Percentiles rank a stretch among this genome's conserved stretches.
These are phyloP conservation scores for Plutella xylostella DNA, from an alignment of 2,888 invertebrate species.

Conservation along the genomic window DNA sequence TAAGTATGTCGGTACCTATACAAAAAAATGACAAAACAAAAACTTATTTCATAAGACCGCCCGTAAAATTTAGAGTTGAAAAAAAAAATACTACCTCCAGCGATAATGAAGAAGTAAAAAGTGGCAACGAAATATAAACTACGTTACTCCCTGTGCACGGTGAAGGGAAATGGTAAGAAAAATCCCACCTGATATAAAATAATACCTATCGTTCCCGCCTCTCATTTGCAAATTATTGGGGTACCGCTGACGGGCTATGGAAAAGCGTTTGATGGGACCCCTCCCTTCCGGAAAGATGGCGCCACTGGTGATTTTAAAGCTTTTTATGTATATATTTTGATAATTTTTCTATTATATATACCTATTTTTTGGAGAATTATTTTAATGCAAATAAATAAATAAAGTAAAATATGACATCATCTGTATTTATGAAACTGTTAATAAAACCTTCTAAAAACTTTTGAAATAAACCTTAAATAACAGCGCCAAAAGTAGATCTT, in stretches of 20 bases:
- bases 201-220: background rate
- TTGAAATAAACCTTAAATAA: too few species aligned
- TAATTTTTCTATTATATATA: background rate
- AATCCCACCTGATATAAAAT: background rate
- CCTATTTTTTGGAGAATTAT: background rate
- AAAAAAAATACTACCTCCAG: constrained; percentile 56
- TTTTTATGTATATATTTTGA: background rate
- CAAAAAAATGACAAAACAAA: constrained; percentile 15
- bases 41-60: constrained; percentile 43
- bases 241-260: background rate
- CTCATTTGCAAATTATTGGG: background rate
- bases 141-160: constrained; percentile 29
- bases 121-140: constrained; percentile 12
- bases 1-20: background rate
- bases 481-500: too few species aligned
- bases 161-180: constrained; percentile 21
- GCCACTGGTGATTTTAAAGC: background rate
- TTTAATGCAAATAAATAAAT: too few species aligned
- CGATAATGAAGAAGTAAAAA: constrained; percentile 35
- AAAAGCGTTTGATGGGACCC: background rate
- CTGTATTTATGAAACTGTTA: too few species aligned
- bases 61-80: constrained; percentile 38
- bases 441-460: too few species aligned
- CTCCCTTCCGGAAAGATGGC: background rate
- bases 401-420: too few species aligned